phyloP scores from a whole-genome alignment of 2,888 invertebrate species.

The Lepidochrysops patricia region DNA sequence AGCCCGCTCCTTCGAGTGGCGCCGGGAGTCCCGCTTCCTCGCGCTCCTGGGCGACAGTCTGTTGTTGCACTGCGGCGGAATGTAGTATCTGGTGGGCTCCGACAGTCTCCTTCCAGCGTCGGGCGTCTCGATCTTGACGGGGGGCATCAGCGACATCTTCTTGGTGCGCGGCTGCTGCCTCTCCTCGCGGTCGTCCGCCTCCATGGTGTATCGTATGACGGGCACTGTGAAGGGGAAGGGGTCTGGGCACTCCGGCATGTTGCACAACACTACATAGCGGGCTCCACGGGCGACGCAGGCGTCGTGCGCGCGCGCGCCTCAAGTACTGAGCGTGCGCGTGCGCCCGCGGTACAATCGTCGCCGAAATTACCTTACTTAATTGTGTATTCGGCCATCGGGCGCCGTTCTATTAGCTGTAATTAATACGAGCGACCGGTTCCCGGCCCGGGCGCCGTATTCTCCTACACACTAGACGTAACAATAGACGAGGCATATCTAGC shows the following conservation, averaged over 20 bases:
- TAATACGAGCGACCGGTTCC: not conserved
- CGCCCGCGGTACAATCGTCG: not conserved
- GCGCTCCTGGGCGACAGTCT: constrained; percentile 62
- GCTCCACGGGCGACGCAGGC: not conserved
- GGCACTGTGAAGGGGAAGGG: constrained; percentile 61
- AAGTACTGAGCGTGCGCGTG: not conserved
- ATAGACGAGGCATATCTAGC: no score
- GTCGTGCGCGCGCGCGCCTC: not conserved
- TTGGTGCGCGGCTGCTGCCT: constrained; percentile 52
- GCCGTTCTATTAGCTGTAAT: not conserved
- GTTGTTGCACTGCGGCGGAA: constrained; percentile 66
- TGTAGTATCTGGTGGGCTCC: constrained; percentile 58
- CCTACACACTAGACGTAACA: constrained; percentile 40
- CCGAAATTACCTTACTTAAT: not conserved
- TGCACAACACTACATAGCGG: constrained; percentile 38
- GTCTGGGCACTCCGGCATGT: constrained; percentile 68
- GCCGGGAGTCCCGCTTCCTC: constrained; percentile 52
- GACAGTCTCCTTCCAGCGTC: constrained; percentile 55
- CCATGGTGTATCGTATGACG: constrained; percentile 66
- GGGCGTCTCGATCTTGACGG: constrained; percentile 64
- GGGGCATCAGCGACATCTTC: constrained; percentile 60
- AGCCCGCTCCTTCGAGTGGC: constrained; percentile 49
- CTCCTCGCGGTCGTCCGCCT: constrained; percentile 49
- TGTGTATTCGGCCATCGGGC: not conserved
- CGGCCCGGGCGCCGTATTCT: not conserved